A percentile compares a stretch with the other conserved stretches of the same genome.
These are phyloP conservation scores for Drosophila borealis DNA, from an alignment of 2,888 invertebrate genomes.

Conservation along the genomic window DNA sequence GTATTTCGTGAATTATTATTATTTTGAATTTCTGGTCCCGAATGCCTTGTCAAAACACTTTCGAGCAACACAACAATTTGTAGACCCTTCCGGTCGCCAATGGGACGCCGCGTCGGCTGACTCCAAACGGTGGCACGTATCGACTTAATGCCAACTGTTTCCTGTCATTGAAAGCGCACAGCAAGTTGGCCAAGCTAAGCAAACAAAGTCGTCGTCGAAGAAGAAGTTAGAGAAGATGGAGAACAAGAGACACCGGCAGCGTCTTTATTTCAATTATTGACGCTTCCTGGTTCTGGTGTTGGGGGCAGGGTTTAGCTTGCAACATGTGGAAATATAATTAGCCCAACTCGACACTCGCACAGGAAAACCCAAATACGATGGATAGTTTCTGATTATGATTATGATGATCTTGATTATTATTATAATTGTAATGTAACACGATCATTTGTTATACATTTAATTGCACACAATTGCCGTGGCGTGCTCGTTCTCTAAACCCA, in stretches of 20 bases:
- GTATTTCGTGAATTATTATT: conserved; percentile 7
- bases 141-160: conserved; percentile 75
- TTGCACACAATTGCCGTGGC: conserved; percentile 64
- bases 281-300: conserved; percentile 63
- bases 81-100: conserved; percentile 51
- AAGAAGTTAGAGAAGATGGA: conserved; percentile 4
- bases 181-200: conserved; percentile 26
- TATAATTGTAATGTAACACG: conserved; percentile 21
- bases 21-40: neutral
- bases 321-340: conserved; percentile 58
- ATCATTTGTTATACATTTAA: conserved; percentile 66
- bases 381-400: conserved; percentile 25
- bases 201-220: neutral
- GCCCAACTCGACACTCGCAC: conserved; percentile 17
- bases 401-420: conserved; percentile 25
- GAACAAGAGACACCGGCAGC: conserved; percentile 22
- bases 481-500: conserved; percentile 31
- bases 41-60: conserved; percentile 16
- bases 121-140: conserved; percentile 50
- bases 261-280: conserved; percentile 68
- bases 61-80: conserved; percentile 21
- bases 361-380: conserved; percentile 22
- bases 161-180: conserved; percentile 46
- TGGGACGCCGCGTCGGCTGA: conserved; percentile 20
- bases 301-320: conserved; percentile 13